Evolutionary conservation across 2,888 invertebrate species (phyloP).

Genomic region (Flabesymbios commensalis): DNA sequence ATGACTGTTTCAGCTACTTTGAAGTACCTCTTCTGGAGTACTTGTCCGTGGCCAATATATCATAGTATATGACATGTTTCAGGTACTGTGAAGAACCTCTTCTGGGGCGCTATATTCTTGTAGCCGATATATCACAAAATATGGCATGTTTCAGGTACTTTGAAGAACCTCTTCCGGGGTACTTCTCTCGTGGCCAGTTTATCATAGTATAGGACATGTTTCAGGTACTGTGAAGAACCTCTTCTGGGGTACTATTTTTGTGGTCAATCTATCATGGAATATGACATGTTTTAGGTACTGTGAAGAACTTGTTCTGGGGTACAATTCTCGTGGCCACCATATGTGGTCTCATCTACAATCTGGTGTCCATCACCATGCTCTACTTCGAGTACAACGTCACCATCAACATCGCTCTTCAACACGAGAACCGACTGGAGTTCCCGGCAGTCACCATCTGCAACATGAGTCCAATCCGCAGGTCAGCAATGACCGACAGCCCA

Average conservation of each 20-base stretch:
- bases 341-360: conserved; percentile 15
- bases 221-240: conserved; percentile 16
- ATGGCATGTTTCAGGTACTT: too few species aligned
- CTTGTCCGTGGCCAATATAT: conserved; percentile 3
- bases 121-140: too few species aligned
- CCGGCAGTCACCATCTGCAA: conserved; percentile 30
- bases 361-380: conserved; percentile 6
- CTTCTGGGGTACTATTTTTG: conserved; percentile 13
- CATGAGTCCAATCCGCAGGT: conserved; percentile 25
- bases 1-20: too few species aligned
- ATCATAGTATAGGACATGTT: too few species aligned
- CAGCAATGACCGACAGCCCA: not conserved
- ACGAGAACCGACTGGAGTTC: conserved; percentile 19
- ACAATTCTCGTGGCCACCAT: conserved; percentile 4
- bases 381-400: conserved; percentile 14
- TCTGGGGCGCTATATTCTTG: too few species aligned
- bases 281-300: too few species aligned
- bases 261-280: not conserved
- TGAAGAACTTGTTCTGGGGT: conserved; percentile 22
- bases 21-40: conserved; percentile 15
- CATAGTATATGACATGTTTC: too few species aligned
- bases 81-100: too few species aligned
- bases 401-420: conserved; percentile 20
- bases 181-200: too few species aligned
- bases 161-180: too few species aligned